These are phyloP conservation scores for Chelon labrosus DNA, from an alignment of 2,797 vertebrate species.

Conservation along the genomic window DNA sequence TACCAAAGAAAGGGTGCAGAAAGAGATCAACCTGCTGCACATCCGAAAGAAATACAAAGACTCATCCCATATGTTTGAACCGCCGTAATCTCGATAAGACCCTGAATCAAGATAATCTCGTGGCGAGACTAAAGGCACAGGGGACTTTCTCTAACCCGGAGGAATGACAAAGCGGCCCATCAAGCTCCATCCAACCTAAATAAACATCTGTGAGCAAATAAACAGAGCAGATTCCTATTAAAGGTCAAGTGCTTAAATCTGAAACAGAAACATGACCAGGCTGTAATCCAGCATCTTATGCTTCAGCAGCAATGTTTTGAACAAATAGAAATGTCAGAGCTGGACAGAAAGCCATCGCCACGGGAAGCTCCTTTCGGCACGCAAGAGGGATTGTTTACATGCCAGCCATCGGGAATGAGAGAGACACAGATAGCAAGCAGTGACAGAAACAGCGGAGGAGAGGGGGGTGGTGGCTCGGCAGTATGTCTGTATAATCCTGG, in stretches of 20 bases:
- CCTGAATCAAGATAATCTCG: conserved; percentile 56
- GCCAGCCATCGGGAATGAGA: conserved; percentile 44
- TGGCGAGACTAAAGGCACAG: conserved; percentile 42
- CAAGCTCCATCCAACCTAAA: conserved; percentile 52
- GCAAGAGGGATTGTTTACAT: conserved; percentile 59
- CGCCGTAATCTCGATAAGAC: conserved; percentile 55
- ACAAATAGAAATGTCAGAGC: conserved; percentile 65
- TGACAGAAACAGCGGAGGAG: conserved; percentile 21
- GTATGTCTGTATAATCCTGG: conserved; percentile 53
- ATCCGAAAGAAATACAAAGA: conserved; percentile 34
- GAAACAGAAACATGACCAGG: conserved; percentile 62
- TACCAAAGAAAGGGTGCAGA: not conserved
- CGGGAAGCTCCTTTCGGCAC: conserved; percentile 51
- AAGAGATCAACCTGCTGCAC: not conserved
- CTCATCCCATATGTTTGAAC: conserved; percentile 52
- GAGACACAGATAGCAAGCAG: conserved; percentile 22
- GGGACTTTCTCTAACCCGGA: conserved; percentile 39
- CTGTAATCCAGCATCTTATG: conserved; percentile 60
- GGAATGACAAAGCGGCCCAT: conserved; percentile 43
- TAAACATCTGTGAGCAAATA: conserved; percentile 69
- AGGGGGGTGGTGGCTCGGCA: not conserved
- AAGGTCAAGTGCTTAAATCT: conserved; percentile 68
- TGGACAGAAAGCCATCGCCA: conserved; percentile 50
- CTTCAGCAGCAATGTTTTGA: conserved; percentile 46
- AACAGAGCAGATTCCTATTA: conserved; percentile 54